These are phyloP conservation scores for Periparus ater DNA, from an alignment of 2,797 vertebrate genomes.

Conservation along the genomic window DNA sequence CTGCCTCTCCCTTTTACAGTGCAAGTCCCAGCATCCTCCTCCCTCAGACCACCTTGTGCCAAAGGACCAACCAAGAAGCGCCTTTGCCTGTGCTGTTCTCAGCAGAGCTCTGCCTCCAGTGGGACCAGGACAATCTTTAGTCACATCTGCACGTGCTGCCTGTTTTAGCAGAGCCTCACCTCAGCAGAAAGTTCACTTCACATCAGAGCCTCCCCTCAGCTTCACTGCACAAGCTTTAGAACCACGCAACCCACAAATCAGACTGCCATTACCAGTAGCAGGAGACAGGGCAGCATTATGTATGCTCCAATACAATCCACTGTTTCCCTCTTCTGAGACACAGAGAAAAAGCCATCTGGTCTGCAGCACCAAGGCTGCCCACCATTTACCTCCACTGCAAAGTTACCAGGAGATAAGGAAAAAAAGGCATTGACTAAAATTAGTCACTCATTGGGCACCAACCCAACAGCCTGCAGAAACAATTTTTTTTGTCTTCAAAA, in stretches of 20 bases:
- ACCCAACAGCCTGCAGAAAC: background rate
- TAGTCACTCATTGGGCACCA: background rate
- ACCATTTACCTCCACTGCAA: conserved; percentile 19
- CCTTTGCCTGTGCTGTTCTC: background rate
- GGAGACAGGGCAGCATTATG: background rate
- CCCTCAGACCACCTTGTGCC: background rate
- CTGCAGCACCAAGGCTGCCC: conserved; percentile 2
- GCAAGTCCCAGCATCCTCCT: background rate
- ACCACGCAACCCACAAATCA: background rate
- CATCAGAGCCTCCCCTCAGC: background rate
- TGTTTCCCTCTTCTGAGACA: background rate
- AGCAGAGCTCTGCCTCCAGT: background rate
- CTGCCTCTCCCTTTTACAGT: background rate
- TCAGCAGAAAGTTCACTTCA: background rate
- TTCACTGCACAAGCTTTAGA: background rate
- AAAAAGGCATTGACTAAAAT: background rate
- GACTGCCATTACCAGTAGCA: background rate
- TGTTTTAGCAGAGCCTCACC: background rate
- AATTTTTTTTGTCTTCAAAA: background rate
- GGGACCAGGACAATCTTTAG: background rate
- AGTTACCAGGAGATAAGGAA: background rate
- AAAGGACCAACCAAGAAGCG: accelerated
- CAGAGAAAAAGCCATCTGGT: background rate
- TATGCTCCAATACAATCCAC: background rate
- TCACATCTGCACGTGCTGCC: background rate